Evolutionary conservation across 2,888 invertebrate species (phyloP).

Genomic region (Muschampia staudingeri): DNA sequence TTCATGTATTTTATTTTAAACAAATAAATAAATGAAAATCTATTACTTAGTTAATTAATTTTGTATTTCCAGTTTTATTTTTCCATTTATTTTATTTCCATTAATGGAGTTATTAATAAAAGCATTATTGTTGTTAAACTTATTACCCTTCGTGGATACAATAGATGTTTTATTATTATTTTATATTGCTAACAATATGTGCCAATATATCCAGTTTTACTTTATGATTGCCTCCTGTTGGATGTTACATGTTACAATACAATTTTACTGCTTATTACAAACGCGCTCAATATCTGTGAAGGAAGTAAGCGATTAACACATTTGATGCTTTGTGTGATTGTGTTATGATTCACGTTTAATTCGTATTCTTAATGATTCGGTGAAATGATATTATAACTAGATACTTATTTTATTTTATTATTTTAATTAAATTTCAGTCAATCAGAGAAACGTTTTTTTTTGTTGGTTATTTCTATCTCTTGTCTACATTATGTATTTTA

Average conservation of each 20-base stretch:
- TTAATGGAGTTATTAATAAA: too few relatives aligned
- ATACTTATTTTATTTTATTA: too few relatives aligned
- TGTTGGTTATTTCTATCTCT: too few relatives aligned
- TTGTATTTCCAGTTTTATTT: too few relatives aligned
- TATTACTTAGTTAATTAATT: too few relatives aligned
- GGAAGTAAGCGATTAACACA: slow-evolving; percentile 6
- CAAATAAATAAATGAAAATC: too few relatives aligned
- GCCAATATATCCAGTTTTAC: not conserved
- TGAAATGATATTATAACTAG: not conserved
- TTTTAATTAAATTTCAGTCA: too few relatives aligned
- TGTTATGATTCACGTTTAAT: not conserved
- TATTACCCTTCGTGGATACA: not conserved
- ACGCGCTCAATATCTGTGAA: not conserved
- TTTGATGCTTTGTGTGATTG: not conserved
- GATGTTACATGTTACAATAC: not conserved
- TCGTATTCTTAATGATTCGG: not conserved
- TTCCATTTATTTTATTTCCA: too few relatives aligned
- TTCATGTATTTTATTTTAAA: too few relatives aligned
- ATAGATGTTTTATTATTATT: not conserved
- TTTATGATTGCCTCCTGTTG: not conserved
- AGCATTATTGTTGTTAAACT: not conserved
- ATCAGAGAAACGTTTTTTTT: too few relatives aligned
- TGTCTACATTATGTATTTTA: too few relatives aligned
- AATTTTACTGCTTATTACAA: slow-evolving; percentile 9
- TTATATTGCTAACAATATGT: not conserved